Base-by-base conservation (phyloP, 1,140 invertebrate species). In the Anoplophora glabripennis region DNA sequence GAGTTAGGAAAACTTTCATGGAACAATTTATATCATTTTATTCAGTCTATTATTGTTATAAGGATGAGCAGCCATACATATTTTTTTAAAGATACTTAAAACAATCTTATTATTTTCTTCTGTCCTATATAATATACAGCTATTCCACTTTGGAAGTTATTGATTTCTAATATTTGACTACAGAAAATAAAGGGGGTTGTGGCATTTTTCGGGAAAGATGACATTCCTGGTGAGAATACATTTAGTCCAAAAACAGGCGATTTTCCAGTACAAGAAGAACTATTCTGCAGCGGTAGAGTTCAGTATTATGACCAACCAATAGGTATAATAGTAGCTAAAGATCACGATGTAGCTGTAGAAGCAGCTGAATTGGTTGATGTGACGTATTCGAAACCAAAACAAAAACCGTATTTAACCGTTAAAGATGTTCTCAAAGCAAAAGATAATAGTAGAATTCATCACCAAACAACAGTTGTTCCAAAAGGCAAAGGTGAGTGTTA, bases 181-280 rank as follows among this genome's bases (percentile, higher is more conserved):
- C 73, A 86, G 78, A 79, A 82, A 71, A 72, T 86, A 33, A 77
- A 82, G 37, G 91, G 89, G 4, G 87, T 93, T 3, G 63, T 89
- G 2, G 83, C 81, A 0, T 89, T 90, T 67, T 83, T 84, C 59
- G 80, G 82, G 8, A 86, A 86, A 1, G 84, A 85, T 66, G 90
- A 93, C 72, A 81, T 94, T 18, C 89, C 89, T 1, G 90, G 90
- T 0, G 76, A 76, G 41, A 92, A 92, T 72, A 67, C 40, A 4
- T 86, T 81, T 53, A 78, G 73, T 1, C 72, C 76, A 3, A 52
- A 5, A 1, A 67, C 70, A 0, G 72, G 63, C 59, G 59, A 69
- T 15, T n/a, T 3, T 9, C 34, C 51, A n/a, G 59, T 53, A 0
- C 75, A 78, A 21, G 79, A 81, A 69, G 81, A 83, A 65, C 78